Conservation (phyloP, 2,113 vertebrate species). For the Anser cygnoides region DNA sequence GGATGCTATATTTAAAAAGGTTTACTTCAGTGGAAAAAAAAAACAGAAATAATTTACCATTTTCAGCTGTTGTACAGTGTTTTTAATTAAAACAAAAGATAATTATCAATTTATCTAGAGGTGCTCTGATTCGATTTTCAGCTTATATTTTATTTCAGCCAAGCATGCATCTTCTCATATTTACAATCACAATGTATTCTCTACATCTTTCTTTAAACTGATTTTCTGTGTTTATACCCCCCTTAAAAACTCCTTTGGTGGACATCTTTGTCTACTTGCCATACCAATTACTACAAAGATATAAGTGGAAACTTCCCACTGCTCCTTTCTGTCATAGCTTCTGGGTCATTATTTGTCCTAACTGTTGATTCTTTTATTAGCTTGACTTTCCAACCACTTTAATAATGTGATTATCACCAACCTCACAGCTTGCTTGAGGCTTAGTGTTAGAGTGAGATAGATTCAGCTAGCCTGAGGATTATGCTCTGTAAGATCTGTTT, state of each 20-base stretch:
- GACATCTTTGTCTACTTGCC: not conserved
- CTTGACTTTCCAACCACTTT: constrained; percentile 11
- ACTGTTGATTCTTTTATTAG: constrained; percentile 26
- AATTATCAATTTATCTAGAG: not conserved
- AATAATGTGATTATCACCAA: not conserved
- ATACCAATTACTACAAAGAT: not conserved
- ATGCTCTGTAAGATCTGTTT: constrained; percentile 2
- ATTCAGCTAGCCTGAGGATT: constrained; percentile 5
- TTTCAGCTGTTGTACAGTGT: not conserved
- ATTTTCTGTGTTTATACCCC: not conserved
- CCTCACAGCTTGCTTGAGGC: constrained; percentile 6
- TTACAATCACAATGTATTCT: not conserved
- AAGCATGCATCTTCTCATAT: not conserved
- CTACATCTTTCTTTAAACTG: not conserved
- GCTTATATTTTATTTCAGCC: not conserved
- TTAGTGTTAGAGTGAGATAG: not conserved
- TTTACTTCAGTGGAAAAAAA: not conserved
- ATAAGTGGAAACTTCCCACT: not conserved
- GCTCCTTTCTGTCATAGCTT: not conserved
- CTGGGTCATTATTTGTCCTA: not conserved
- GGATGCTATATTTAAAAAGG: not conserved
- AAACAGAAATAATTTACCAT: not conserved
- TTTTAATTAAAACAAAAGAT: not conserved
- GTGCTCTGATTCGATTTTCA: not conserved
- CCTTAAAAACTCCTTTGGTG: not conserved